These are phyloP conservation scores for Rhyacophila brunnea DNA, from an alignment of 1,140 invertebrate genomes.

Conservation along the genomic window DNA sequence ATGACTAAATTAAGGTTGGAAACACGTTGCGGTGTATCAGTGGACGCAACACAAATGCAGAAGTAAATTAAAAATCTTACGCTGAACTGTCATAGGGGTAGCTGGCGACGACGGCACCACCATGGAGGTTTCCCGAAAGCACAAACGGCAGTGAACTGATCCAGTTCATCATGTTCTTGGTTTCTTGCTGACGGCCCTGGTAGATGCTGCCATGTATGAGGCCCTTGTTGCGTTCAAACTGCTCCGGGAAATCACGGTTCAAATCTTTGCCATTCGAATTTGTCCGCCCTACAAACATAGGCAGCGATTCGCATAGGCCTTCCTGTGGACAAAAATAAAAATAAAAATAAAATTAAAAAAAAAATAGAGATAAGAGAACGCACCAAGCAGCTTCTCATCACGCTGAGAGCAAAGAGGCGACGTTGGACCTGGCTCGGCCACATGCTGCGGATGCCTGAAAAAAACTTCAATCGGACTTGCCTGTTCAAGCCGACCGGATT, in stretches of 20 bases:
- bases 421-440: no score
- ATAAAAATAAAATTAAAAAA: no score
- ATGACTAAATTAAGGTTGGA: no score
- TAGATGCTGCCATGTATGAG: conserved; percentile 40
- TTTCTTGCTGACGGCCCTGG: conserved; percentile 78
- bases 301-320: conserved; percentile 72
- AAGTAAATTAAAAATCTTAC: conserved; percentile 48
- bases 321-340: conserved; percentile 58
- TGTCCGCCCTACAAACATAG: conserved; percentile 65
- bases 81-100: conserved; percentile 84
- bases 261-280: conserved; percentile 81
- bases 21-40: no score
- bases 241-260: conserved; percentile 88
- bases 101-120: conserved; percentile 87
- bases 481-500: no score
- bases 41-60: no score
- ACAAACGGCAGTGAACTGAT: conserved; percentile 83
- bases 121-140: conserved; percentile 88
- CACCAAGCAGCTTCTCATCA: no score
- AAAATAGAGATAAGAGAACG: no score
- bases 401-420: no score
- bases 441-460: no score
- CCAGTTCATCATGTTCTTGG: conserved; percentile 87
- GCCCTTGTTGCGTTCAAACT: conserved; percentile 59
- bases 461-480: no score